A percentile compares a stretch with the other conserved stretches of the same genome.
Conservation (phyloP, 1,140 invertebrate species). For the Neodiprion lecontei region DNA sequence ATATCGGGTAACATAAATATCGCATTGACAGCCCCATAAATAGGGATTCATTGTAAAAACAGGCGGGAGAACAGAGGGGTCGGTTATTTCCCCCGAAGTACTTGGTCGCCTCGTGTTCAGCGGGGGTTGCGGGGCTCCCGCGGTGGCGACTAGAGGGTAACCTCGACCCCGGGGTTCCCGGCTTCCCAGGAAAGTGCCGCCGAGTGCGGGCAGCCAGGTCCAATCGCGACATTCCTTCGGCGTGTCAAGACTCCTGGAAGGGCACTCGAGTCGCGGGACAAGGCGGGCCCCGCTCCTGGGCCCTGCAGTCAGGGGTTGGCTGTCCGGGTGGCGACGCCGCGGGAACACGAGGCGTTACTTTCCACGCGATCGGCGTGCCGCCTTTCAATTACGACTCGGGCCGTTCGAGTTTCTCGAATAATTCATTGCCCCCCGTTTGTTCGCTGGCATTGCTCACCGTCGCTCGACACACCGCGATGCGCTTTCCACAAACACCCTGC, state of each 20-base stretch:
- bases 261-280: constrained; percentile 30
- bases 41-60: constrained; percentile 57
- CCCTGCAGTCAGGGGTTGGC: neutral
- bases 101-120: constrained; percentile 36
- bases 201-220: constrained; percentile 37
- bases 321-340: constrained; percentile 25
- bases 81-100: constrained; percentile 17
- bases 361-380: constrained; percentile 14
- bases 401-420: neutral
- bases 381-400: neutral
- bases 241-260: constrained; percentile 42
- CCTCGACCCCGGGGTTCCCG: neutral
- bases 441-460: neutral
- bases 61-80: constrained; percentile 32
- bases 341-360: constrained; percentile 35
- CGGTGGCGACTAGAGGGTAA: neutral
- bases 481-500: too few relatives aligned
- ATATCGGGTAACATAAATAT: constrained; percentile 59
- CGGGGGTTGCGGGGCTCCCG: constrained; percentile 23
- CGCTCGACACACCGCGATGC: neutral
- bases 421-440: neutral
- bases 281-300: constrained; percentile 15
- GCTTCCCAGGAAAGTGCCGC: neutral
- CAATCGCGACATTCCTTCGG: constrained; percentile 34
- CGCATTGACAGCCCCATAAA: constrained; percentile 56